phyloP scores from a whole-genome alignment of 2,888 invertebrate species.

The Charanyca ferruginea region DNA sequence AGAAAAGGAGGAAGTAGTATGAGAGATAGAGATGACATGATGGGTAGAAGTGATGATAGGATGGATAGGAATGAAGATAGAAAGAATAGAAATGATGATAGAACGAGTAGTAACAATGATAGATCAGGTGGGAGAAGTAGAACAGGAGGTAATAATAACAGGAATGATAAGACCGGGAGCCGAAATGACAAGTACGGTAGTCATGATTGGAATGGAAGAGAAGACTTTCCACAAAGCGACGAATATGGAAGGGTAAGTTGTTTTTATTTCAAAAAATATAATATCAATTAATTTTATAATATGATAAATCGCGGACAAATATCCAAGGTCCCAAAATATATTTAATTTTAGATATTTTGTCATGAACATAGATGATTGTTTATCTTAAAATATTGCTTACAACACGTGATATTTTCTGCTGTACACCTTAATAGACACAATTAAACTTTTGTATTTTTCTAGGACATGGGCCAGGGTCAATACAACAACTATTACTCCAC shows the following conservation, averaged over 20 bases:
- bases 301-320: too few species aligned
- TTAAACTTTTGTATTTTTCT: background rate
- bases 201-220: slow-evolving; percentile 69
- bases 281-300: too few species aligned
- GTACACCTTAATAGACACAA: background rate
- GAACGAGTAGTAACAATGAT: slow-evolving; percentile 50
- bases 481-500: slow-evolving; percentile 73
- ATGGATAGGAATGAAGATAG: slow-evolving; percentile 61
- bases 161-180: slow-evolving; percentile 58
- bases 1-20: slow-evolving; percentile 48
- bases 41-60: slow-evolving; percentile 64
- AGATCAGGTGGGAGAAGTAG: slow-evolving; percentile 45
- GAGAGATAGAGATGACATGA: slow-evolving; percentile 65
- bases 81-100: slow-evolving; percentile 56
- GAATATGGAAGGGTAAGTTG: slow-evolving; percentile 79
- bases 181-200: slow-evolving; percentile 60
- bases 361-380: too few species aligned
- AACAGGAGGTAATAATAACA: slow-evolving; percentile 35
- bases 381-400: too few species aligned
- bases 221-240: slow-evolving; percentile 73
- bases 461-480: slow-evolving; percentile 71
- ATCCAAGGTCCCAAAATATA: too few species aligned
- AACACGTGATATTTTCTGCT: background rate
- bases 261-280: background rate
- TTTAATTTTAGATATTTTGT: too few species aligned